These are phyloP conservation scores for Acleris sparsana DNA, from an alignment of 2,888 invertebrate species.

Conservation along the genomic window DNA sequence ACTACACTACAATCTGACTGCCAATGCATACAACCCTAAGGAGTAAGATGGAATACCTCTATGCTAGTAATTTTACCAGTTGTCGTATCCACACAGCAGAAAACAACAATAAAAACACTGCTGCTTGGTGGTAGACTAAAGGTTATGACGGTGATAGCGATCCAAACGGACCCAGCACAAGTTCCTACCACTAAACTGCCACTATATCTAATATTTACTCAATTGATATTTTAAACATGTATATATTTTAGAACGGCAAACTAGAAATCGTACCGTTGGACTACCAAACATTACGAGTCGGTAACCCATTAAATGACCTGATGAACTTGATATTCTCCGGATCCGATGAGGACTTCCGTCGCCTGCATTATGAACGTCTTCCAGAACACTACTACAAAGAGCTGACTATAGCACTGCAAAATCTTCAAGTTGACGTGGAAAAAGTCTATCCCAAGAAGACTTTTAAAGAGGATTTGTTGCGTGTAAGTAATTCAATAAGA, in stretches of 20 bases:
- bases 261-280: constrained; percentile 33
- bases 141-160: no score
- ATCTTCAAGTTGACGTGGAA: constrained; percentile 15
- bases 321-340: constrained; percentile 37
- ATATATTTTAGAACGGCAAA: constrained; percentile 29
- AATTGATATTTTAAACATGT: neutral
- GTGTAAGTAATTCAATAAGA: constrained; percentile 4
- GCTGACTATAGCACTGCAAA: constrained; percentile 11
- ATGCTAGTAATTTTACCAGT: no score
- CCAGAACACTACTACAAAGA: constrained; percentile 34
- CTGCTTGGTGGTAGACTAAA: no score
- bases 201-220: no score
- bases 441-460: constrained; percentile 21
- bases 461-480: constrained; percentile 15
- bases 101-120: no score
- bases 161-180: no score
- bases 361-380: constrained; percentile 27
- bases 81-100: no score
- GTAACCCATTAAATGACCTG: constrained; percentile 34
- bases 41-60: no score
- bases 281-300: constrained; percentile 32
- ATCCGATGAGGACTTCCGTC: constrained; percentile 37
- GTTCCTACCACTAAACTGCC: no score
- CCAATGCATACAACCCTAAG: no score
- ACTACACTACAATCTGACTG: no score